Percentiles rank a stretch among this genome's conserved stretches.
These are phyloP conservation scores for Amblyjoppa proteus DNA, from an alignment of 2,888 invertebrate genomes.

Conservation along the genomic window DNA sequence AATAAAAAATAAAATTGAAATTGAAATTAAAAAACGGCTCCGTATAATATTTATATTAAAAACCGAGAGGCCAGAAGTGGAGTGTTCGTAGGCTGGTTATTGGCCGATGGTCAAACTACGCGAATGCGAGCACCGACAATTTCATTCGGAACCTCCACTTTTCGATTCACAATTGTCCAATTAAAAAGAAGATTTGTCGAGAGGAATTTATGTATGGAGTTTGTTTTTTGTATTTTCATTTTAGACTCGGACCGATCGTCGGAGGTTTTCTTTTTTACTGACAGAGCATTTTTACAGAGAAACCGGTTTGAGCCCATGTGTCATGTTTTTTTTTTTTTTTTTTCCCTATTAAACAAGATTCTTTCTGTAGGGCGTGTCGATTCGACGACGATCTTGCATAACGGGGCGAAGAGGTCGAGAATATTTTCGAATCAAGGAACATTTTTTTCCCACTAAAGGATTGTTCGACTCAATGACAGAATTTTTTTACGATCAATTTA, in stretches of 20 bases:
- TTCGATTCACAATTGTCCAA: neutral
- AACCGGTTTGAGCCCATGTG: neutral
- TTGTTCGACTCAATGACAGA: neutral
- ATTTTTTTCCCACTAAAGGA: neutral
- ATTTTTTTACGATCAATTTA: too few relatives aligned
- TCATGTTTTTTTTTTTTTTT: neutral
- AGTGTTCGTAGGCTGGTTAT: slow-evolving; percentile 17
- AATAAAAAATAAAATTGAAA: too few relatives aligned
- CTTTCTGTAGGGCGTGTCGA: neutral
- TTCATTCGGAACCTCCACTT: slow-evolving; percentile 20
- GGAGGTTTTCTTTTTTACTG: neutral
- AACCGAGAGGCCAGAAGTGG: neutral
- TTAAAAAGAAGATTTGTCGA: neutral
- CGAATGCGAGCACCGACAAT: slow-evolving; percentile 27
- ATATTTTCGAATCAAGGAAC: neutral
- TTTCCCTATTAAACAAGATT: neutral
- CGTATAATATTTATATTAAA: slow-evolving; percentile 1
- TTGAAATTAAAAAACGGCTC: neutral
- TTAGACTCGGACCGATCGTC: neutral
- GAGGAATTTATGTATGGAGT: neutral
- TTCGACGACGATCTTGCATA: slow-evolving; percentile 14
- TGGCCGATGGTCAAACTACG: slow-evolving; percentile 9
- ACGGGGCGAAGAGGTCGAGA: neutral
- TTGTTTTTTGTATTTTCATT: too few relatives aligned
- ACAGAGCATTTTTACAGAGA: neutral